Conservation (phyloP, 2,888 invertebrate species). For the Apotomis turbidana region DNA sequence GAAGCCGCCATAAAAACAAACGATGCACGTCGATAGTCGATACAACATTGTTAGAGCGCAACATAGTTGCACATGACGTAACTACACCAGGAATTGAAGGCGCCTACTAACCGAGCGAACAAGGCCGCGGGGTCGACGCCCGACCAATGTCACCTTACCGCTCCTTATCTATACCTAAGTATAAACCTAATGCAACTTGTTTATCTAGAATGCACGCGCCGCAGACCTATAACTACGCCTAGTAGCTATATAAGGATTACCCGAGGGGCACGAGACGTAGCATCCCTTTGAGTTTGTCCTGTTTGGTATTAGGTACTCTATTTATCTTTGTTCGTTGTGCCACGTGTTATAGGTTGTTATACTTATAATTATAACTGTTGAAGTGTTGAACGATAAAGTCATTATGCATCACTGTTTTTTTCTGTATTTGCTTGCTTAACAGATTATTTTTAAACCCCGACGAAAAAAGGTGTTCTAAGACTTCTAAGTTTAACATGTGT, state of each 20-base stretch:
- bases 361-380: no score
- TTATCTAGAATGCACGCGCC: slow-evolving; percentile 56
- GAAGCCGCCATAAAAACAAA: not conserved
- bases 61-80: slow-evolving; percentile 35
- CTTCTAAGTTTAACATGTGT: no score
- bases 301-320: not conserved
- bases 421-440: no score
- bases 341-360: no score
- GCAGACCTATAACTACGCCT: slow-evolving; percentile 22
- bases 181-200: slow-evolving; percentile 50
- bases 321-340: no score
- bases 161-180: slow-evolving; percentile 45
- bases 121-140: slow-evolving; percentile 66
- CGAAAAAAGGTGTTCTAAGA: no score
- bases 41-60: not conserved
- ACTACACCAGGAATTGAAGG: slow-evolving; percentile 40
- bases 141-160: slow-evolving; percentile 76
- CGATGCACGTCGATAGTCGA: not conserved
- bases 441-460: no score
- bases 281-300: not conserved
- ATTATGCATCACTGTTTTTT: no score
- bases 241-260: slow-evolving; percentile 14
- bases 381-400: no score
- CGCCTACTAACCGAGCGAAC: slow-evolving; percentile 53
- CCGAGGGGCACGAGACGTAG: not conserved